These are phyloP conservation scores for Drosophila fungiperda DNA, from an alignment of 2,888 invertebrate species.

Conservation along the genomic window DNA sequence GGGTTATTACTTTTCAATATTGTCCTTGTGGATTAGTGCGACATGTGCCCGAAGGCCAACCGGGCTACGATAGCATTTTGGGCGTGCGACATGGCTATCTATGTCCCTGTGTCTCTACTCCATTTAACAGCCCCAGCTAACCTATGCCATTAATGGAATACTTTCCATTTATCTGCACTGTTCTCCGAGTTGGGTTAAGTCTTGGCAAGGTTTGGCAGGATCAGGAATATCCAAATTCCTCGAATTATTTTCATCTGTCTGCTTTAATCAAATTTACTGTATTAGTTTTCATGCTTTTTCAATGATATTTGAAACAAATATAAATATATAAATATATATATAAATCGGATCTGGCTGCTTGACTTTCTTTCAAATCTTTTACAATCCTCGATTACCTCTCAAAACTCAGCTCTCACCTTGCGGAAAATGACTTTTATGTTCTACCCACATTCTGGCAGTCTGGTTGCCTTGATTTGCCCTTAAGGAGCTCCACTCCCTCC, in stretches of 20 bases:
- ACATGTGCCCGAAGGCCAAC: constrained; percentile 72
- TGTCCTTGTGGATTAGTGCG: constrained; percentile 84
- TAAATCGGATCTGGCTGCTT: not conserved
- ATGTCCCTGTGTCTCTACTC: constrained; percentile 28
- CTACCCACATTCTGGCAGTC: not conserved
- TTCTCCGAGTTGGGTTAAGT: not conserved
- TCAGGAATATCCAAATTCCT: not conserved
- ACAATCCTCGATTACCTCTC: not conserved
- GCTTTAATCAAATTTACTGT: not conserved
- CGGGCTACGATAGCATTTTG: constrained; percentile 23
- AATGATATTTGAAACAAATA: not conserved
- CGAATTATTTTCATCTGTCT: not conserved
- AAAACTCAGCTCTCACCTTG: not conserved
- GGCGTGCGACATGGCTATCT: constrained; percentile 35
- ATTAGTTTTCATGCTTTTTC: not conserved
- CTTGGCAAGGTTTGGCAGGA: not conserved
- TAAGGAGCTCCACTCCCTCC: constrained; percentile 24
- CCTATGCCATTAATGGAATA: constrained; percentile 11
- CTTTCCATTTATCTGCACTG: not conserved
- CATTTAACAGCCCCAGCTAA: constrained; percentile 16
- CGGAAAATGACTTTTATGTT: not conserved
- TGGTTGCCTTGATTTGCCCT: constrained; percentile 43
- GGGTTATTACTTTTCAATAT: constrained; percentile 85
- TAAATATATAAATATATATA: not conserved
- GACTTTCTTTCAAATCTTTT: not conserved